A percentile compares a stretch with the other conserved stretches of the same genome.
These are phyloP conservation scores for Stenichneumon culpator DNA, from an alignment of 2,888 invertebrate species.

Conservation along the genomic window DNA sequence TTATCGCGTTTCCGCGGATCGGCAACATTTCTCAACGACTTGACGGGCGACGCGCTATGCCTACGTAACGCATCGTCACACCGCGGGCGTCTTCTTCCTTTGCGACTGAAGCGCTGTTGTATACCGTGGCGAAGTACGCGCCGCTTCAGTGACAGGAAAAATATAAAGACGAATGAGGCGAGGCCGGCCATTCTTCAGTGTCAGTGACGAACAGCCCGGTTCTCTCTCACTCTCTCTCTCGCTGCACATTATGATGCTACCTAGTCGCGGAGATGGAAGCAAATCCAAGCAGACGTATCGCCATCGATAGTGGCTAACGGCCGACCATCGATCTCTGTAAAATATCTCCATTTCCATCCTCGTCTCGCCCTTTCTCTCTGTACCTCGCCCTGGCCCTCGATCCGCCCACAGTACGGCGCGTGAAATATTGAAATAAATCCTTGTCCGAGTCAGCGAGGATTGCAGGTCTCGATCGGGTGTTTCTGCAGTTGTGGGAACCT, in stretches of 20 bases:
- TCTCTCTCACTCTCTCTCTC: constrained; percentile 47
- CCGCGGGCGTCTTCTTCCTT: constrained; percentile 18
- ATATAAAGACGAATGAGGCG: constrained; percentile 65
- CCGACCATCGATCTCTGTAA: constrained; percentile 55
- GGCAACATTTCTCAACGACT: constrained; percentile 35
- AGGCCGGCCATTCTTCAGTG: constrained; percentile 64
- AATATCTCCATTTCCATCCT: constrained; percentile 54
- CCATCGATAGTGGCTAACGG: constrained; percentile 55
- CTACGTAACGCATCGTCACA: constrained; percentile 29
- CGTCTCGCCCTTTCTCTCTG: constrained; percentile 37
- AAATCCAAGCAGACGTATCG: constrained; percentile 62
- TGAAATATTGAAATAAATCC: constrained; percentile 39
- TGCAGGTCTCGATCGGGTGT: constrained; percentile 1
- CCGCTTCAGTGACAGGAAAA: constrained; percentile 58
- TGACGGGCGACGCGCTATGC: constrained; percentile 32
- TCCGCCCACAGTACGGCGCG: constrained; percentile 19
- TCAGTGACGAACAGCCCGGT: constrained; percentile 49
- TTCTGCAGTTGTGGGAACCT: constrained; percentile 10
- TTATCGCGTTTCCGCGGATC: constrained; percentile 46
- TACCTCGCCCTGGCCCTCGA: constrained; percentile 12
- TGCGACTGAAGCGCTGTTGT: neutral
- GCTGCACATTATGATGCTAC: constrained; percentile 72
- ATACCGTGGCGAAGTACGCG: constrained; percentile 23
- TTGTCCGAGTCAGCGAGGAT: constrained; percentile 13
- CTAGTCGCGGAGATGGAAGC: constrained; percentile 54